A percentile compares a stretch with the other conserved stretches of the same genome.
Evolutionary conservation across 2,113 vertebrate species (phyloP).

Genomic region (Nasalis larvatus): DNA sequence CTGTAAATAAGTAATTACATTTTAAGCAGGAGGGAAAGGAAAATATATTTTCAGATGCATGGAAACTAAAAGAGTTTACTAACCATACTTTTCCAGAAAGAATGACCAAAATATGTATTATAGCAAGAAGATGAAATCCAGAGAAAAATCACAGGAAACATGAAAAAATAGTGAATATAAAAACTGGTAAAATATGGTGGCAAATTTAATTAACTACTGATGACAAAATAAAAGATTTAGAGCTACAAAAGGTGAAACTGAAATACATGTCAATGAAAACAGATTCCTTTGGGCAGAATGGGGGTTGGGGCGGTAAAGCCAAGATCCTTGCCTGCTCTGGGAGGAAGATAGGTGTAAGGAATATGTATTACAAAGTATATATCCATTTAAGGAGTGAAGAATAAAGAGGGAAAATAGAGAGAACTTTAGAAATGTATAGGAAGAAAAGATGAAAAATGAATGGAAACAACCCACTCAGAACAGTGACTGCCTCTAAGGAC

Average conservation of each 20-base stretch:
- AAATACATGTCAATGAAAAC: neutral
- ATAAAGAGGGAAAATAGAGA: neutral
- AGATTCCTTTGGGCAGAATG: neutral
- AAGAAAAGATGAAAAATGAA: neutral
- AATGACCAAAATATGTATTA: neutral
- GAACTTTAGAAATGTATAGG: neutral
- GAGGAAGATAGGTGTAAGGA: neutral
- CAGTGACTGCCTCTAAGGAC: neutral
- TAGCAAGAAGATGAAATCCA: neutral
- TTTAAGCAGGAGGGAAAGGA: neutral
- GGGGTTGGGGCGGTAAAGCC: neutral
- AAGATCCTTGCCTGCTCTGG: neutral
- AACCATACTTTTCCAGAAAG: neutral
- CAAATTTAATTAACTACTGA: neutral
- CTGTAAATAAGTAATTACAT: too few relatives aligned
- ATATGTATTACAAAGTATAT: neutral
- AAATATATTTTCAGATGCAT: neutral
- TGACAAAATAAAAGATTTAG: neutral
- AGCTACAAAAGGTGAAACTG: neutral
- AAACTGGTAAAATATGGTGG: neutral
- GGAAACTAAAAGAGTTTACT: neutral
- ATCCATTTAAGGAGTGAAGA: neutral
- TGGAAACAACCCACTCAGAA: neutral
- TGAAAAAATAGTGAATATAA: neutral
- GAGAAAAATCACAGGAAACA: neutral